Evolutionary conservation across 1,140 invertebrate species (phyloP), one percentile per base, ranked within the genome.

Genomic region (Neodiprion lecontei): DNA sequence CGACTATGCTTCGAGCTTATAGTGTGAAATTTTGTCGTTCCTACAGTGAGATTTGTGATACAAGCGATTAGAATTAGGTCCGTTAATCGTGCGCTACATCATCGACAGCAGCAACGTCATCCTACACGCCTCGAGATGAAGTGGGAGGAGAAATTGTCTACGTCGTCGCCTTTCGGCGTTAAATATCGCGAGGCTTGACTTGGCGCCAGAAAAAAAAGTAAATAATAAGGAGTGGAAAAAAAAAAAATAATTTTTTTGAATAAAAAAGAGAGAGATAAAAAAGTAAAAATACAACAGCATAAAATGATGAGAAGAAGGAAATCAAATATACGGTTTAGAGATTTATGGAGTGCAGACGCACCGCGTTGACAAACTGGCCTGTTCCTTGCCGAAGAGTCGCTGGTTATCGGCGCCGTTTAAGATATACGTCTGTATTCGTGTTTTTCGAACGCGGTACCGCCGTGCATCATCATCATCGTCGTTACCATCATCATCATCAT

Each of bases 351-450:
- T 61, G 53, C 53, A 61, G 53, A 61, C 53, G 7, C 8, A 17
- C 8, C n/a, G 11, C 53, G 9, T 61, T 9, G 53, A 61, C 53
- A 61, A 61, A 61, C 53, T 61, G 11, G 11, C 53, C 11, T n/a
- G 0, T 61, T 61, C n/a, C 53, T 61, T 61, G 11, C 11, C 0
- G 11, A 12, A 14, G 11, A 61, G 11, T 61, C 53, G 53, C 28
- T 40, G 53, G 53, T 61, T 61, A 61, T 61, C 53, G 28, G 53
- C 53, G 53, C 53, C 53, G 53, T 61, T 61, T 61, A 61, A 61
- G 53, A 61, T 61, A 40, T 40, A 5, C n/a, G 53, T 9, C 9
- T 17, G n/a, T 61, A 17, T 61, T 9, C n/a, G 5, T 61, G 11
- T 61, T 61, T 61, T 7, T 61, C n/a, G 11, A 40, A 40, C 28